Base-by-base conservation (phyloP, 2,113 vertebrate genomes). In the Saguinus midas region DNA sequence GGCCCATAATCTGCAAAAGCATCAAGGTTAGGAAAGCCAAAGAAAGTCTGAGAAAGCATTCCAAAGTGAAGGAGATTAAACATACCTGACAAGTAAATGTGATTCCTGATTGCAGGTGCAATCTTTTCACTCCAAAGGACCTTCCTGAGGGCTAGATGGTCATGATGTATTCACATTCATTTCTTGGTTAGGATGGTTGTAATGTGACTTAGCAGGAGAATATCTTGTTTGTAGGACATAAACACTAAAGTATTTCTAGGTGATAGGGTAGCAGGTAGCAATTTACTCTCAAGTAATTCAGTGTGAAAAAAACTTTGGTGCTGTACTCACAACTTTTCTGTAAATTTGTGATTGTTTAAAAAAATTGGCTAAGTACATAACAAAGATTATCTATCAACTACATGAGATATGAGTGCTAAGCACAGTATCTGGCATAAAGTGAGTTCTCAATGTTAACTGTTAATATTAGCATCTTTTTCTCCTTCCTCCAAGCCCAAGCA, bases 111-210 rank as follows among this genome's bases (percentile, higher is more conserved):
- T 52, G 43, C 52, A 43, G 29, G 21, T 32, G 27, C 23, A 66
- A 27, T 43, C 75, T 29, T 45, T 10, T 20, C 37, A 5, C 43
- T 78, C 43, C 4, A 11, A 5, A 23, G 58, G 35, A 25, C 35
- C 8, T 25, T 35, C 6, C 61, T 29, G 79, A 50, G 45, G 14
- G 14, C 52, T n/a, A 11, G 40, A 10, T 4, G 18, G 70, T 13
- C 3, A 8, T 9, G 2, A 68, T 12, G 11, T 7, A 3, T 17
- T n/a, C 1, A 1, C 13, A 29, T 29, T 18, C 6, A 17, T 57
- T 58, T 25, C 43, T 81, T 14, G 32, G 20, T 32, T 1, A 70
- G 6, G 40, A 20, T 27, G 45, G 43, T 0, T 12, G 12, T 6
- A 11, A 18, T 4, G 8, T 16, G 48, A 21, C 16, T 17, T 58